Base-by-base conservation (phyloP, 2,113 vertebrate genomes). In the Oxyruncus cristatus region DNA sequence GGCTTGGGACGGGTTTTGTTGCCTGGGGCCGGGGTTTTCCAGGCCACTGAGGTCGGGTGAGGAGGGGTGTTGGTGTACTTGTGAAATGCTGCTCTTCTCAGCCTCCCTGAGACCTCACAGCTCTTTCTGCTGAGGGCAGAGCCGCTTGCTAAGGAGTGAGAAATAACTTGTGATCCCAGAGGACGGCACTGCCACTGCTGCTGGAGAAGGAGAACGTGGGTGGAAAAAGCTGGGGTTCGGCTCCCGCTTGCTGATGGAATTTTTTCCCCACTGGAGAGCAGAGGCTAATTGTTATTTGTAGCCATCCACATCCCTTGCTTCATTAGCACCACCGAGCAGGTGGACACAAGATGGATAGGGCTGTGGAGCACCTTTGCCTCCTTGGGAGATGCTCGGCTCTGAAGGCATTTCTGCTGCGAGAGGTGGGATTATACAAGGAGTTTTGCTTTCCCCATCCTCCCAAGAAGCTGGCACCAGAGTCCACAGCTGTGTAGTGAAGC, bases 341-440 rank as follows among this genome's bases (percentile, higher is more conserved):
- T 3, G 12, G 61, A n/a, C 32, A 8, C 9, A 3, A 7, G 73
- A 52, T 39, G 58, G 56, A 37, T 41, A 23, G 53, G 16, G 66
- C 33, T 68, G 53, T 14, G 82, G 26, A 33, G 63, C 53, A 20
- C 52, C 70, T 58, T 8, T 50, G 75, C 19, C 35, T 80, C 53
- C 7, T 21, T 8, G 23, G 56, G 52, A 52, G 12, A 37, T 14
- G 6, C 3, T 0, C 1, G 0, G 41, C 55, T 67, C 83, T n/a
- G 5, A 12, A 81, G 73, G 81, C n/a, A 2, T 55, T 86, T 93
- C 52, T 70, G 41, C 33, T 6, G 10, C 23, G 47, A 61, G 14
- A 27, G 21, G 6, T 62, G 39, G 24, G n/a, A 5, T 72, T 39
- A 14, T 14, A 12, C 18, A 4, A 28, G 35, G 47, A 39, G 14